Evolutionary conservation across 2,888 invertebrate species (phyloP), one percentile per base, ranked within the genome.

Genomic region (Eupelmus urozonus): DNA sequence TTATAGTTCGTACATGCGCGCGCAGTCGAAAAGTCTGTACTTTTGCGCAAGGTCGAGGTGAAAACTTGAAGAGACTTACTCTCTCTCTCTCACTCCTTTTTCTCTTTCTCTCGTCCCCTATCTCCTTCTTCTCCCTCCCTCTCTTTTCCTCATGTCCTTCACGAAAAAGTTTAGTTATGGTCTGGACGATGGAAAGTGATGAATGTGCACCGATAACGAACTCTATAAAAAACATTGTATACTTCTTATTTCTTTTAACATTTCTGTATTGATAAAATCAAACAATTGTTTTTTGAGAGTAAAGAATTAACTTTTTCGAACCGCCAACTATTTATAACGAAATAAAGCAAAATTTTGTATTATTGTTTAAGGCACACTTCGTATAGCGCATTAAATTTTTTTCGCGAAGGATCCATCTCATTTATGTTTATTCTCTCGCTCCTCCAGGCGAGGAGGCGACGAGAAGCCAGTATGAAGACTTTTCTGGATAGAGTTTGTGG

Each of bases 361-460:
- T 57, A 25, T 57, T 57, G 13, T 45, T 45, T 45, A 45, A 45
- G 4, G 16, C 16, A 45, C 16, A 45, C 2, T 9, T 13, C 45
- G 45, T 45, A 45, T n/a, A 45, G 1, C 2, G 7, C 42, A 66
- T 66, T 34, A 51, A 66, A 66, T 66, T 18, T 65, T 13, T 45
- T 25, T 40, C 13, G 9, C n/a, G 11, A 45, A 42, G 18, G 13
- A 62, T 40, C 18, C 27, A 49, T 29, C 16, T 63, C 27, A 42
- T 45, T 27, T 5, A 25, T 53, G 2, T 1, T 25, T 51, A 45
- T 74, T 62, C 49, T 76, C 63, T 29, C 29, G 57, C 49, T 67
- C 67, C 72, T 77, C 66, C 55, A n/a, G 60, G 72, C 42, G 67
- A 77, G 72, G 72, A 72, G 53, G 51, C 18, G 59, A 65, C 16